Conservation (phyloP, 2,888 invertebrate species). For the Xanthia togata region DNA sequence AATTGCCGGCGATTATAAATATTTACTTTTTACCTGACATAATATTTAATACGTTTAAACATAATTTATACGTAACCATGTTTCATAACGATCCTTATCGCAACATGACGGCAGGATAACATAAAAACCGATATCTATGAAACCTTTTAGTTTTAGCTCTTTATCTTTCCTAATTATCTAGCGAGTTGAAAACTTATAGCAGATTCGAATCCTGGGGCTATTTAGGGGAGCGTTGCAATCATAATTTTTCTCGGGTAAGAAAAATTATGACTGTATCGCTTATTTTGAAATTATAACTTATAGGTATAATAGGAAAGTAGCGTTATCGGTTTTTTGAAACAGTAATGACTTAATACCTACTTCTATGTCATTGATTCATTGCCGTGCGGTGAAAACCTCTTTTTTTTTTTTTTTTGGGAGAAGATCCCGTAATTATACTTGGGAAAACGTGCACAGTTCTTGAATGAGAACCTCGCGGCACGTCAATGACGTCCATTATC, state of each 20-base stretch:
- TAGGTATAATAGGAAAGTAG: background rate
- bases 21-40: constrained; percentile 24
- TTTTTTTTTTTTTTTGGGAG: background rate
- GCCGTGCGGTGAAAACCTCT: background rate
- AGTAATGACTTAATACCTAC: background rate
- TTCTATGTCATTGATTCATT: background rate
- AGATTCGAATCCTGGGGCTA: background rate
- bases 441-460: no score
- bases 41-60: constrained; percentile 22
- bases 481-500: background rate
- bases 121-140: background rate
- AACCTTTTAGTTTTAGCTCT: background rate
- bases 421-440: background rate
- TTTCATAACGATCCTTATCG: constrained; percentile 2
- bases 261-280: no score
- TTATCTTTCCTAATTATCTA: background rate
- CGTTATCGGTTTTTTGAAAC: background rate
- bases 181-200: background rate
- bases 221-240: background rate
- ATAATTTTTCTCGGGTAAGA: no score
- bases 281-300: background rate
- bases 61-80: constrained; percentile 14
- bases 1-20: constrained; percentile 4
- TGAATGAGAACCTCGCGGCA: background rate
- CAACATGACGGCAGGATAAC: background rate